Base-by-base conservation (phyloP, 2,888 invertebrate genomes). In the Drosophila niveifrons region DNA sequence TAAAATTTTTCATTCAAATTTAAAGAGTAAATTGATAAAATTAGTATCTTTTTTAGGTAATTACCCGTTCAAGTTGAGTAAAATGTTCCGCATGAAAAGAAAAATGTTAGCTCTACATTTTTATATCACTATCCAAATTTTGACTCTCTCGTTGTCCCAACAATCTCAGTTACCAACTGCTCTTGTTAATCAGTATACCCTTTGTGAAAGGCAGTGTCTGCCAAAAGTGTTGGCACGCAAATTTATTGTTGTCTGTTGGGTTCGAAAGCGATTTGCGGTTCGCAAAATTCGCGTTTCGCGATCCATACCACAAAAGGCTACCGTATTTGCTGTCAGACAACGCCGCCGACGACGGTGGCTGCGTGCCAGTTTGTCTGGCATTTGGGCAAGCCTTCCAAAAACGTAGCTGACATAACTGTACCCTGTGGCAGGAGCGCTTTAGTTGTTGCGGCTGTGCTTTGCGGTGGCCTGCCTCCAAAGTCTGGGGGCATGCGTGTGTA, bases 191-290 rank as follows among this genome's bases (percentile, higher is more conserved):
- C 17, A 9, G 17, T n/a, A 51, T 75, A 75, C 75, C 72, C 69
- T 48, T 28, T 8, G 17, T 8, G 13, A 11, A 9, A 2, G n/a
- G 18, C 39, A 18, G 34, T 41, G 29, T 13, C 15, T 52, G 34
- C 8, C 82, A 78, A 80, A 84, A 88, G 89, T 89, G 88, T 84
- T 84, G 89, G 88, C 85, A 85, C 89, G 85, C 86, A 86, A 89
- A 86, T 88, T 86, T 88, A 85, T 86, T 88, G 89, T 83, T 83
- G 84, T 87, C 78, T 67, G 75, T 43, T 67, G 74, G 57, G 47
- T n/a, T 69, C 66, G 69, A 64, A 59, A 47, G 64, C 85, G 67
- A 88, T 61, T 58, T 46, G 61, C 48, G 52, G 44, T 66, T 47
- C 46, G 52, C 46, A 48, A 53, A 36, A 58, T 67, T 51, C 47